Conservation (phyloP, 2,888 invertebrate genomes). For the Sphecodes monilicornis region DNA sequence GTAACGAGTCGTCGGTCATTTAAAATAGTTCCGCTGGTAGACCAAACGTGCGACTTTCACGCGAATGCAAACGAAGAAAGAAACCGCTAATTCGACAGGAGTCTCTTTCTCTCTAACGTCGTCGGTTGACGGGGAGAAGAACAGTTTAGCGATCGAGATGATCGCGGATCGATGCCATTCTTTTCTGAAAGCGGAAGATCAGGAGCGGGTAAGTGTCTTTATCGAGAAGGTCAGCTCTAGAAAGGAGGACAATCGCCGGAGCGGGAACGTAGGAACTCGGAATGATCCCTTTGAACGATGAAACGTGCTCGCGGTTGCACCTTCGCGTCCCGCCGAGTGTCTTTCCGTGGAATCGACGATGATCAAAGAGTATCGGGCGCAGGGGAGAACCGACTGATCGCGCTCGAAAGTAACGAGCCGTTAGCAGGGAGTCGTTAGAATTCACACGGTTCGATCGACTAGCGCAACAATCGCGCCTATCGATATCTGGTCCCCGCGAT, state of each 20-base stretch:
- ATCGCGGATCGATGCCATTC: slow-evolving; percentile 29
- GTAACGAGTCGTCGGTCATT: slow-evolving; percentile 62
- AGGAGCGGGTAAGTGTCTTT: slow-evolving; percentile 45
- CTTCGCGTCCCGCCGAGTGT: slow-evolving; percentile 34
- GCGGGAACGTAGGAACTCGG: slow-evolving; percentile 46
- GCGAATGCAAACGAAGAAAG: slow-evolving; percentile 49
- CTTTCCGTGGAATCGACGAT: slow-evolving; percentile 49
- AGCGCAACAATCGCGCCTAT: slow-evolving; percentile 48
- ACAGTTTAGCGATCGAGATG: background rate
- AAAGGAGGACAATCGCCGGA: slow-evolving; percentile 65
- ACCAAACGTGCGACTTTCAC: slow-evolving; percentile 47
- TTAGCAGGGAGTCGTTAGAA: slow-evolving; percentile 67
- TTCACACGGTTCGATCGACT: slow-evolving; percentile 75
- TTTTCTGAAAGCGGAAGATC: slow-evolving; percentile 42
- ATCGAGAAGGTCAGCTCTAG: slow-evolving; percentile 62
- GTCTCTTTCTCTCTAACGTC: background rate
- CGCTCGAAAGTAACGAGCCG: slow-evolving; percentile 46
- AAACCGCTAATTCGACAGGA: slow-evolving; percentile 42
- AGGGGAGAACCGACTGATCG: slow-evolving; percentile 34
- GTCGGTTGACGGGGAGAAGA: background rate
- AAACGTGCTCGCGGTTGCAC: slow-evolving; percentile 38
- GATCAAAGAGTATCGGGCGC: slow-evolving; percentile 33
- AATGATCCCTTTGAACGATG: slow-evolving; percentile 57
- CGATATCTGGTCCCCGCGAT: slow-evolving; percentile 64
- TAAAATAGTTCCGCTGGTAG: slow-evolving; percentile 56